Evolutionary conservation across 2,797 vertebrate genomes (phyloP).

Genomic region (Chromobotia macracanthus): DNA sequence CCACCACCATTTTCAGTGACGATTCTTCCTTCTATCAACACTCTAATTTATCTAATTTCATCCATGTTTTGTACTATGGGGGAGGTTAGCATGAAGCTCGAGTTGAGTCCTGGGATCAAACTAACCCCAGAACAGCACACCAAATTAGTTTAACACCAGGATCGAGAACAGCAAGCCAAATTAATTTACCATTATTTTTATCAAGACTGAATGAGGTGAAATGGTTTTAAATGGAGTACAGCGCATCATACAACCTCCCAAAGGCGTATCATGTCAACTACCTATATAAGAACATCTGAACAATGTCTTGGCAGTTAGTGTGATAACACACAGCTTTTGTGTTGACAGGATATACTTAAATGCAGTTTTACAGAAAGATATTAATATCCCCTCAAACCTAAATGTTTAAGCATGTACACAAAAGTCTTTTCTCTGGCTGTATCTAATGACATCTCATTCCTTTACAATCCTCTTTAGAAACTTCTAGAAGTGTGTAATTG

Average conservation of each 20-base stretch:
- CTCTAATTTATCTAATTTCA: not conserved
- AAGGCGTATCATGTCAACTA: not conserved
- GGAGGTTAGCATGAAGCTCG: not conserved
- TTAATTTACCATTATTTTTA: not conserved
- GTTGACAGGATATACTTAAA: slow-evolving; percentile 27
- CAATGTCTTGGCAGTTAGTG: not conserved
- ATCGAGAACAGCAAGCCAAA: not conserved
- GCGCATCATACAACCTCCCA: not conserved
- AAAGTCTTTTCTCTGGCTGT: slow-evolving; percentile 15
- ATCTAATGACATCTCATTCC: slow-evolving; percentile 33
- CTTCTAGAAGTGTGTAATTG: slow-evolving; percentile 42
- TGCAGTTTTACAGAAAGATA: slow-evolving; percentile 1
- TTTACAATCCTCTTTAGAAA: slow-evolving; percentile 46
- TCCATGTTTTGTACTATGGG: not conserved
- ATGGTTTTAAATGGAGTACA: not conserved
- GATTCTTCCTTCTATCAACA: not conserved
- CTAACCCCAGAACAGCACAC: not conserved
- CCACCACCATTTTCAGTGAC: not conserved
- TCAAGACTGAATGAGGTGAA: not conserved
- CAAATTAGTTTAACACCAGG: not conserved
- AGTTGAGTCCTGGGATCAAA: not conserved
- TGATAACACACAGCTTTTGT: not conserved
- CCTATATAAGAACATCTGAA: not conserved
- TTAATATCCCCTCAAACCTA: slow-evolving; percentile 27
- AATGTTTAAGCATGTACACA: slow-evolving; percentile 29